Evolutionary conservation across 2,113 vertebrate genomes (phyloP), one percentile per base, ranked within the genome.

Genomic region (Uropsilus gracilis): DNA sequence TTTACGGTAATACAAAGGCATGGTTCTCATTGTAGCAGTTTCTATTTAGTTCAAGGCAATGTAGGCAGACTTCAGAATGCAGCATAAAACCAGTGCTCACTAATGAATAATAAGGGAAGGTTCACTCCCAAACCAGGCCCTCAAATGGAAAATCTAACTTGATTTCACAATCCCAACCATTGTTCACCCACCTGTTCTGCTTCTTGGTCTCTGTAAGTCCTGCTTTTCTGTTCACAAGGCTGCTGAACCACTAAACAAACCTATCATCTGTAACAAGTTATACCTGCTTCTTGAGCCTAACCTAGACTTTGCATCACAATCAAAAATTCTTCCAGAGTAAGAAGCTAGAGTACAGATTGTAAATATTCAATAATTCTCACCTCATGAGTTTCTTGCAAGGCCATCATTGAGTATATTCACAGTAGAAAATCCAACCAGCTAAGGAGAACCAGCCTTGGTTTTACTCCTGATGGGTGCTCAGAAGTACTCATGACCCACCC

Each of bases 81-180:
- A 46, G 42, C 28, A 46, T 48, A 86, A 92, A 93, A 78, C 32
- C 75, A 71, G 75, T 34, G 76, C 71, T 17, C 68, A 26, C 68
- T 77, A 34, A 95, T 72, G 82, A 91, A 89, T 84, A 86, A 72
- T 48, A 69, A 90, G 76, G n/a, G 61, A 37, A 75, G 20, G 12
- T 34, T 66, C 71, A 42, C 55, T 94, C 82, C 78, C 66, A 55
- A 93, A 44, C 44, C 83, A 42, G 63, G 57, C 39, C 30, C 76
- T 55, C 89, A 57, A 5, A 48, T 87, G 92, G 90, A 87, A 95
- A 77, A 30, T 80, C 82, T 61, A 44, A 61, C 57, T 37, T 37
- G n/a, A 93, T 97, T 95, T 94, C 95, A 88, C 84, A 95, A 94
- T 46, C 63, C 22, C 32, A 93, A 61, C 83, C 81, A 95, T 94